Evolutionary conservation across 2,888 invertebrate species (phyloP).

Genomic region (Pristionchus entomophagus): DNA sequence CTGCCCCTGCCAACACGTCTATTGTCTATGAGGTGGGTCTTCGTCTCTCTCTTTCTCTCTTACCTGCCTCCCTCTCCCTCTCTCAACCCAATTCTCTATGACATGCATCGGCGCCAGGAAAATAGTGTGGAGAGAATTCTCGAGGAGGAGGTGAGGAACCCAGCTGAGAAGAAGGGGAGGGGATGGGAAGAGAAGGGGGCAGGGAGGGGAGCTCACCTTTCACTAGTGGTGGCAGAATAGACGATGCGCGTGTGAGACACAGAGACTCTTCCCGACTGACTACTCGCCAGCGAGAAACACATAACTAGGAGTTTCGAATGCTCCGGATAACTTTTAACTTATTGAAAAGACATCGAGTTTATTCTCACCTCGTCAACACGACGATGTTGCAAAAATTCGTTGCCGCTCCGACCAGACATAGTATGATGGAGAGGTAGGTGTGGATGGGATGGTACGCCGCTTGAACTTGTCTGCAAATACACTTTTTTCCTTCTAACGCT

Average conservation of each 20-base stretch:
- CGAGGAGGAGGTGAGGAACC: no score
- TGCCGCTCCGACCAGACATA: constrained; percentile 71
- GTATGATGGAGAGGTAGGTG: constrained; percentile 73
- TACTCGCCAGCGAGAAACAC: background rate
- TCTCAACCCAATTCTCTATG: background rate
- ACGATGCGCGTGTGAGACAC: background rate
- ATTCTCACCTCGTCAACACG: constrained; percentile 67
- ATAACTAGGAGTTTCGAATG: background rate
- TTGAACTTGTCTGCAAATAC: constrained; percentile 55
- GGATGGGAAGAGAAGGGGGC: background rate
- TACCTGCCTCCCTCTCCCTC: background rate
- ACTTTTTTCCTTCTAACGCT: background rate
- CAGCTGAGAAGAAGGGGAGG: background rate
- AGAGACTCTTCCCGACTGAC: background rate
- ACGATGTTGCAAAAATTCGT: constrained; percentile 75
- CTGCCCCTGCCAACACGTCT: background rate
- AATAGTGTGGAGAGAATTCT: no score
- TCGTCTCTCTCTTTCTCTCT: no score
- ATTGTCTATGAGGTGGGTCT: constrained; percentile 15
- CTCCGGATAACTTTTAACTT: background rate
- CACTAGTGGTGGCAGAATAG: constrained; percentile 23
- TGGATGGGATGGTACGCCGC: constrained; percentile 69
- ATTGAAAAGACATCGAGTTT: no score
- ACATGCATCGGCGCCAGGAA: background rate
- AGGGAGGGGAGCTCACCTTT: constrained; percentile 39